phyloP scores from a whole-genome alignment of 2,888 invertebrate genomes.

The Diarsia rubi region DNA sequence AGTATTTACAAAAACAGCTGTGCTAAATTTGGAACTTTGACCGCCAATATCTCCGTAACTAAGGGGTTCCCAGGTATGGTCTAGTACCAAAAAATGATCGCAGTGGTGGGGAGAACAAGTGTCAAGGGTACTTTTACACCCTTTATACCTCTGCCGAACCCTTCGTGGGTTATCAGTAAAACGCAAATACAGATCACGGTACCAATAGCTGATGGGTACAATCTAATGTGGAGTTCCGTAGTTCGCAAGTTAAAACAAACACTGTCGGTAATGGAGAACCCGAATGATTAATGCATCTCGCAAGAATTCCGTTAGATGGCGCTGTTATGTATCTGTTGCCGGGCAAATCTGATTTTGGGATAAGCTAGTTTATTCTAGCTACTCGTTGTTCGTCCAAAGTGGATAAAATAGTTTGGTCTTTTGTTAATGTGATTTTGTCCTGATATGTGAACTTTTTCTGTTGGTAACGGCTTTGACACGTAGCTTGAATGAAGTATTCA shows the following conservation, averaged over 20 bases:
- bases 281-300: constrained; percentile 76
- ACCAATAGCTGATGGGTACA: constrained; percentile 62
- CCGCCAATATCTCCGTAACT: too few relatives aligned
- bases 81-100: too few relatives aligned
- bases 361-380: constrained; percentile 39
- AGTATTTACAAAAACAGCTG: too few relatives aligned
- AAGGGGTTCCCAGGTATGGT: too few relatives aligned
- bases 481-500: constrained; percentile 7
- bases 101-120: too few relatives aligned
- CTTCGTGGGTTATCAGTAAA: too few relatives aligned
- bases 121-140: too few relatives aligned
- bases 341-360: constrained; percentile 44
- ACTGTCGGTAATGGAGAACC: constrained; percentile 73
- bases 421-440: constrained; percentile 35
- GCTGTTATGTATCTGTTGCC: constrained; percentile 68
- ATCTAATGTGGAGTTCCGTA: constrained; percentile 71
- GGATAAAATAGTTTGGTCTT: constrained; percentile 29
- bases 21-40: too few relatives aligned
- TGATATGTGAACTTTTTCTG: constrained; percentile 29
- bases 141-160: too few relatives aligned
- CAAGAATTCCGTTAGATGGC: constrained; percentile 66
- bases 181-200: constrained; percentile 60
- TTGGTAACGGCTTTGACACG: constrained; percentile 12
- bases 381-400: constrained; percentile 9
- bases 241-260: constrained; percentile 78